These are phyloP conservation scores for Cosmia pyralina DNA, from an alignment of 2,888 invertebrate genomes.

Conservation along the genomic window DNA sequence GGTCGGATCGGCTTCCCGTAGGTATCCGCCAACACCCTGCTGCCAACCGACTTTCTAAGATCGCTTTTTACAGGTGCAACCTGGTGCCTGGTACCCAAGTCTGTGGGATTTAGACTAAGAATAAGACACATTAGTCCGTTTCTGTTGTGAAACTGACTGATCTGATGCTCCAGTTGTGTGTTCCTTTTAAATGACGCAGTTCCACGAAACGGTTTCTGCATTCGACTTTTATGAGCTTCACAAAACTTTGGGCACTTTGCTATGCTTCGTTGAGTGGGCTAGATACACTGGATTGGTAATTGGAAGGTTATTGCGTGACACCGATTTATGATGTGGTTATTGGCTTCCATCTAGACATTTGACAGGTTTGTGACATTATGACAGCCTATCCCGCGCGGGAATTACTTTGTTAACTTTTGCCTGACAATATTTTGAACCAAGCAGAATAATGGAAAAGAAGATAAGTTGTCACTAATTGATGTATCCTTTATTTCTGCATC, in stretches of 20 bases:
- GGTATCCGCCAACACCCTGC: constrained; percentile 66
- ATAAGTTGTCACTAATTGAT: not conserved
- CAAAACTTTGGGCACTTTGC: constrained; percentile 18
- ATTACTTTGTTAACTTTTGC: not conserved
- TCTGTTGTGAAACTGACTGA: constrained; percentile 22
- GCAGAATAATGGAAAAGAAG: not conserved
- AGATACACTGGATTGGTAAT: not conserved
- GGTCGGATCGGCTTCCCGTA: constrained; percentile 75
- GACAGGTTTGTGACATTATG: not conserved
- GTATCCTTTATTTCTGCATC: not conserved
- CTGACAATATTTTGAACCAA: not conserved
- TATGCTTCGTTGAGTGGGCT: not conserved
- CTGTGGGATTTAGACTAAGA: constrained; percentile 20
- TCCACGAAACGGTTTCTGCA: constrained; percentile 29
- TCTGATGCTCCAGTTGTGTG: constrained; percentile 17
- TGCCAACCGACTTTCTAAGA: constrained; percentile 65
- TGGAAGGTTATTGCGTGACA: not conserved
- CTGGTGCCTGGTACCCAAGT: constrained; percentile 18
- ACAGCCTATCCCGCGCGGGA: not conserved
- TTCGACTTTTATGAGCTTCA: constrained; percentile 21
- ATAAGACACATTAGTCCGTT: constrained; percentile 19
- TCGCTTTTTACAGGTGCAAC: constrained; percentile 55
- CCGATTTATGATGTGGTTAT: not conserved
- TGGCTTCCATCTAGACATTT: not conserved
- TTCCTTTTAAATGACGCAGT: constrained; percentile 18